Evolutionary conservation across 2,113 vertebrate genomes (phyloP), one percentile per base, ranked within the genome.

Genomic region (Melanostigma gelatinosum): DNA sequence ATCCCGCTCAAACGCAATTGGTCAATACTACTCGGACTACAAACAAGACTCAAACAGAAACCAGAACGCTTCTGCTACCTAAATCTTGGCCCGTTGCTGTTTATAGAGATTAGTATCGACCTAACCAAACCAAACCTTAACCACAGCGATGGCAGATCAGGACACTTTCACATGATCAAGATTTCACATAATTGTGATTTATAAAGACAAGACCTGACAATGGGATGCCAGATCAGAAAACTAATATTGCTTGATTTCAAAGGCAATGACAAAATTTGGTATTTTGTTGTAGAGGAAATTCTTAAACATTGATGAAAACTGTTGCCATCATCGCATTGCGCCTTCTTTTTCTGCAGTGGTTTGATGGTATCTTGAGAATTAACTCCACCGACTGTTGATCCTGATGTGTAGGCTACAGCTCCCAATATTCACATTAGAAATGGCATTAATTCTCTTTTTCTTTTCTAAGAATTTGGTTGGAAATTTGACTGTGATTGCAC

Each of bases 101-200:
- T 15, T 15, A 46, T 46, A 46, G 44, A 46, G 4, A 15, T 15
- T 4, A 46, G 4, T 3, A 15, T 4, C 3, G 44, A 13, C 44
- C 44, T 4, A 54, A 64, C 60, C 72, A 52, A 54, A 63, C 60
- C 72, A 52, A 52, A 40, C 32, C 10, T 12, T 42, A 55, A 65
- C 62, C 62, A 44, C 9, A 42, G 15, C 8, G 0, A 36, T 64
- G 32, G 46, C 46, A 52, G 44, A 64, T 52, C 9, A 54, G 34
- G 16, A 3, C 20, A n/a, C 11, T 3, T 40, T 54, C 22, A 15
- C 13, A 29, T 44, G 7, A 29, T 22, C 22, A 15, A 4, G n/a
- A 72, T 44, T 11, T 44, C 42, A 44, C 40, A 34, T 24, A 24
- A 38, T 6, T 1, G 34, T 11, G 38, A 38, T 29, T 32, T 38